Evolutionary conservation across 2,888 invertebrate species (phyloP), one percentile per base, ranked within the genome.

Genomic region (Acleris emargana): DNA sequence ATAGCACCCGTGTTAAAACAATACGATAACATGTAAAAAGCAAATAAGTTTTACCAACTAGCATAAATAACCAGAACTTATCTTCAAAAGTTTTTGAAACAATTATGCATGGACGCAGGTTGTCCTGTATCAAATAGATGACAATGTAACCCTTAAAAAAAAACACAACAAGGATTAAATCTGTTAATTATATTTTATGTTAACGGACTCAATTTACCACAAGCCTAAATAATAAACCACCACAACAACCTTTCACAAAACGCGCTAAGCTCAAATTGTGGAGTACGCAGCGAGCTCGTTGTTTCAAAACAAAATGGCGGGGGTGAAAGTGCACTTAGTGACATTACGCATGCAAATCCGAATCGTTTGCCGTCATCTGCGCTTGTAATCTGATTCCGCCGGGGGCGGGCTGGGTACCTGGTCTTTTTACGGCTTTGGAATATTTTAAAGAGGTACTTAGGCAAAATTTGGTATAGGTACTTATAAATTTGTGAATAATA

Each of bases 341-440:
- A 70, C 81, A 87, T 89, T 88, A 89, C 82, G 78, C 80, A 88
- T 88, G 89, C 89, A 89, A 89, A 88, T 88, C 86, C 81, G 73
- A 76, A 76, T 76, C 73, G 74, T 73, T 73, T 77, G 74, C 73
- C 81, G 83, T 86, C 88, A 87, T 88, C 85, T 86, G 84, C 73
- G 72, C 76, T 75, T 72, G 79, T 86, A 85, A 89, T 88, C 84
- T 76, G 84, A 87, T 89, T 89, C 87, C 83, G 75, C 76, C 73
- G 79, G 76, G 75, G 76, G 75, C 74, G 71, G 70, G 55, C 69
- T 69, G 70, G 71, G 71, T 70, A 70, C 69, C 71, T 69, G 70
- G 69, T 69, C 69, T 61, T 71, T 64, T 59, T 43, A 43, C 18
- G 54, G 49, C 42, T 64, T 42, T 59, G 32, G 43, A 60, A 32